Evolutionary conservation across 2,888 invertebrate species (phyloP).

Genomic region (Eucera pruinosa): DNA sequence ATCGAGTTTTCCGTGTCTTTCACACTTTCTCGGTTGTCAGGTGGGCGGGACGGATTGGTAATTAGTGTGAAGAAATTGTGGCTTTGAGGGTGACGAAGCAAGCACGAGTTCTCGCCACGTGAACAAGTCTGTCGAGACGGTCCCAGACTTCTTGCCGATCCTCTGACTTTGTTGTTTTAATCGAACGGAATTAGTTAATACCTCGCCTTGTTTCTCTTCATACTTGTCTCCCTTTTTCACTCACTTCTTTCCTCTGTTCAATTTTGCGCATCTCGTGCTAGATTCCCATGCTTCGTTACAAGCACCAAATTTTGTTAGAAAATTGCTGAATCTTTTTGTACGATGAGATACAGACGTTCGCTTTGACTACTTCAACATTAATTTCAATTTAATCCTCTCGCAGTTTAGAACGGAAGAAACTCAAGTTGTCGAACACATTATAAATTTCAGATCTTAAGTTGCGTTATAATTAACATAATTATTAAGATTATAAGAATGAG

Average conservation of each 20-base stretch:
- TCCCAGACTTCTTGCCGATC: conserved; percentile 58
- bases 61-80: conserved; percentile 67
- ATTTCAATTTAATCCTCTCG: too few relatives aligned
- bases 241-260: not conserved
- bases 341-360: too few relatives aligned
- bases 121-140: conserved; percentile 57
- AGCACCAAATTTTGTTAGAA: not conserved
- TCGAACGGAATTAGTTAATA: conserved; percentile 63
- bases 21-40: conserved; percentile 63
- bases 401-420: too few relatives aligned
- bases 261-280: conserved; percentile 8
- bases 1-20: conserved; percentile 35
- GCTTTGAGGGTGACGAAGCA: conserved; percentile 67
- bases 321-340: too few relatives aligned
- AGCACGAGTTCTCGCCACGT: conserved; percentile 63
- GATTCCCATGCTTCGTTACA: not conserved
- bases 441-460: too few relatives aligned
- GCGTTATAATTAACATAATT: too few relatives aligned
- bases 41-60: conserved; percentile 65
- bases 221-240: too few relatives aligned
- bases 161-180: conserved; percentile 58
- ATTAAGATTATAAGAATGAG: too few relatives aligned
- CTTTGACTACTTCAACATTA: too few relatives aligned
- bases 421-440: too few relatives aligned
- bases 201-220: not conserved